Conservation (phyloP, 2,113 vertebrate species). For the Tiliqua scincoides region DNA sequence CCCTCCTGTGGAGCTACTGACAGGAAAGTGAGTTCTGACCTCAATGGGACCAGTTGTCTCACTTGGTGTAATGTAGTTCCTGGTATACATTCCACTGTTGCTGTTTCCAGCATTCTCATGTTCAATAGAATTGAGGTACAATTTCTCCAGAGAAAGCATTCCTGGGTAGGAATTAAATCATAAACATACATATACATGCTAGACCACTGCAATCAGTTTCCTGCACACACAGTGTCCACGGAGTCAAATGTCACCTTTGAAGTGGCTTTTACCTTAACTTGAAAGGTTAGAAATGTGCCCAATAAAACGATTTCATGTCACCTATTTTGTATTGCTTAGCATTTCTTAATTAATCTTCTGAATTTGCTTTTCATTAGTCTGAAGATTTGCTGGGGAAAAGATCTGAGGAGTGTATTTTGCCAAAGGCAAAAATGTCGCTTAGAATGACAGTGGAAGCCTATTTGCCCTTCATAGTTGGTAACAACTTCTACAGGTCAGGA, state of each 20-base stretch:
- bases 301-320: not conserved
- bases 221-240: not conserved
- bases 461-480: constrained; percentile 35
- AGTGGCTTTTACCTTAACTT: not conserved
- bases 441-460: constrained; percentile 8
- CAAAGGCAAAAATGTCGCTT: constrained; percentile 5
- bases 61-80: not conserved
- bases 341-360: not conserved
- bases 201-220: not conserved
- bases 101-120: not conserved
- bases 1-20: not conserved
- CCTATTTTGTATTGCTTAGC: not conserved
- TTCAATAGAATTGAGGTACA: no score
- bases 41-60: not conserved
- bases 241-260: not conserved
- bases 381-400: not conserved
- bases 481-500: constrained; percentile 32
- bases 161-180: not conserved
- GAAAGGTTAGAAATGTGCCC: not conserved
- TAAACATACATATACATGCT: not conserved
- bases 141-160: not conserved
- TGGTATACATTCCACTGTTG: not conserved
- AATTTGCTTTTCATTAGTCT: not conserved
- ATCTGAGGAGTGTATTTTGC: not conserved
- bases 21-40: not conserved